Evolutionary conservation across 2,888 invertebrate species (phyloP), one percentile per base, ranked within the genome.

Genomic region (Sinelater perroti): DNA sequence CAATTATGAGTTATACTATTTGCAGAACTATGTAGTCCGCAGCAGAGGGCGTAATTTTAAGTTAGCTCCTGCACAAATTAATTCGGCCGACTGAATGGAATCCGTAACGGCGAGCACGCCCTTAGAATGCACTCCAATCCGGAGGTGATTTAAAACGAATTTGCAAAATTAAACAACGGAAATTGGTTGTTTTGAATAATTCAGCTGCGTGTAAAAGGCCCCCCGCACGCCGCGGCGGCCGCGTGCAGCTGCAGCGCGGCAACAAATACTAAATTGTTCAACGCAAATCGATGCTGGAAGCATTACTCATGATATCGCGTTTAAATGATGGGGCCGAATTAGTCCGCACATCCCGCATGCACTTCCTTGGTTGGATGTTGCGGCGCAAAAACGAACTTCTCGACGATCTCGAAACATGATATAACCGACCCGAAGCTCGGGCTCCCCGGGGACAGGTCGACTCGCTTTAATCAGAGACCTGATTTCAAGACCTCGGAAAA

Each of bases 81-180:
- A 28, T 28, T 51, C 28, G 31, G 16, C 24, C 7, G 10, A 31
- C 20, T 44, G 42, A 42, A 31, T 33, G 16, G 33, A 51, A 51
- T 42, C 33, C 26, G 20, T 18, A 52, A 52, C 30, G 14, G 31
- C 3, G 8, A 40, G 4, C 2, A n/a, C 17, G 36, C 17, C 17
- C 11, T 7, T 21, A 28, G 28, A 42, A 31, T 42, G 42, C 42
- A 21, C 31, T 18, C 11, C 52, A 31, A 16, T 40, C 44, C 52
- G 58, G 24, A 59, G 62, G 42, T 52, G 31, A 60, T 64, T 60
- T 31, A 38, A 50, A 61, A 59, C 60, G 56, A 61, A 66, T 66
- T 55, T 62, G 58, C 60, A 61, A 61, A 66, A 66, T 62, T 61
- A 64, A 64, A 62, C 66, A 62, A 60, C 61, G 63, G 62, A 64